These are phyloP conservation scores for Cosmia trapezina DNA, from an alignment of 2,888 invertebrate species.

Conservation along the genomic window DNA sequence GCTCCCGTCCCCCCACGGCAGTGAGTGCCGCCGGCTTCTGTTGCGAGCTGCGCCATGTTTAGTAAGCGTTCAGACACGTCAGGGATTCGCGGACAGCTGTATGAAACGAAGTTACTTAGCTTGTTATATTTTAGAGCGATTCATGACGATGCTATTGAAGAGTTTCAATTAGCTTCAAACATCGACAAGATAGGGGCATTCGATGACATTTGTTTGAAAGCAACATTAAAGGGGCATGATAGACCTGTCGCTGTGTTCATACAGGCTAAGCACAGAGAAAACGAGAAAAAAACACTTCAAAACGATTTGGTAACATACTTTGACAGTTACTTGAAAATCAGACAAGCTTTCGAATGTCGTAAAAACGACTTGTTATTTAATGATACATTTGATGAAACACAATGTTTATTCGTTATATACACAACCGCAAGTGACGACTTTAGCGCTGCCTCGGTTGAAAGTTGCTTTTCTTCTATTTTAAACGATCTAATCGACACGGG, in stretches of 20 bases:
- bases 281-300: constrained; percentile 14
- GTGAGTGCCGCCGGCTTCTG: no score
- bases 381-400: no score
- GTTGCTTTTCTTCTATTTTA: not conserved
- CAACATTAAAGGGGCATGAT: no score
- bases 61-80: not conserved
- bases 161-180: no score
- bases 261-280: constrained; percentile 56
- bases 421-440: constrained; percentile 39
- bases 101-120: constrained; percentile 55
- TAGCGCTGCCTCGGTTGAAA: not conserved
- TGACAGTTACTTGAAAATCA: constrained; percentile 43
- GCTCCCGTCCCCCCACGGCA: no score
- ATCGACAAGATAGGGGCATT: no score
- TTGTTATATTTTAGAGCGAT: constrained; percentile 51
- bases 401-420: no score
- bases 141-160: no score
- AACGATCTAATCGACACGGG: constrained; percentile 41
- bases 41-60: not conserved
- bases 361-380: constrained; percentile 21
- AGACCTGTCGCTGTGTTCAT: no score
- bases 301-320: constrained; percentile 39
- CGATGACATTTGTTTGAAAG: no score
- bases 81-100: constrained; percentile 43
- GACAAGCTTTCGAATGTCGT: constrained; percentile 7